Percentiles rank a stretch among this genome's conserved stretches.
Conservation (phyloP, 1,140 invertebrate species). For the Ericerus pela region DNA sequence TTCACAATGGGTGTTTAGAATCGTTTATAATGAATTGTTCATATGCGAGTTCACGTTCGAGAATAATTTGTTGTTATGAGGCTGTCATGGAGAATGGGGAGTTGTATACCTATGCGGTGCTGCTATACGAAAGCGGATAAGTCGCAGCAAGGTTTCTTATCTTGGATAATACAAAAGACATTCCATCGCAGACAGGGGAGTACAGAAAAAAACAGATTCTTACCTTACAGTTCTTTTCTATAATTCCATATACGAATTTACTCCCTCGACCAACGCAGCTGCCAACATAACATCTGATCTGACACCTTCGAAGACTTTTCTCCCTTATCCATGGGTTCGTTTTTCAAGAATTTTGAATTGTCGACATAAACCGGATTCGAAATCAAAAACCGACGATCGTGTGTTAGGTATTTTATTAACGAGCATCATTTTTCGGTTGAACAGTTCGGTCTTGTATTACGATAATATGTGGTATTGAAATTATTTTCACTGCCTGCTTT, state of each 20-base stretch:
- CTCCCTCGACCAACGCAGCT: conserved; percentile 1
- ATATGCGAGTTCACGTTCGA: conserved; percentile 10
- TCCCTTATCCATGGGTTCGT: too few species aligned
- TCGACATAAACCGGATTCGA: background rate
- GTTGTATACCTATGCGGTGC: background rate
- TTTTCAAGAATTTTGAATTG: background rate
- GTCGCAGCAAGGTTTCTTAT: conserved; percentile 4
- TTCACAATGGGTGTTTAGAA: conserved; percentile 4
- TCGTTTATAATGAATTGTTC: conserved; percentile 5
- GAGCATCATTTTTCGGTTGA: too few species aligned
- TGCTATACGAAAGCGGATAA: background rate
- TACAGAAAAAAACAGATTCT: background rate
- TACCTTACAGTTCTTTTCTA: background rate
- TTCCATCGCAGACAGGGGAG: background rate
- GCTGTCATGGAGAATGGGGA: background rate
- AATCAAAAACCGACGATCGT: too few species aligned
- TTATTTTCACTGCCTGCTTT: too few species aligned
- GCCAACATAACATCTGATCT: conserved; percentile 1
- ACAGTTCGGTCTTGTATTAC: too few species aligned
- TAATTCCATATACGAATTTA: background rate
- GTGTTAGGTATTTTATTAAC: too few species aligned
- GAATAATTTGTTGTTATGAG: conserved; percentile 9
- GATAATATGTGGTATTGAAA: too few species aligned
- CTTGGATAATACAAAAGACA: conserved; percentile 6
- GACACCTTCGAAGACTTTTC: background rate